These are phyloP conservation scores for Crenuchus spilurus DNA, from an alignment of 2,797 vertebrate genomes.

Conservation along the genomic window DNA sequence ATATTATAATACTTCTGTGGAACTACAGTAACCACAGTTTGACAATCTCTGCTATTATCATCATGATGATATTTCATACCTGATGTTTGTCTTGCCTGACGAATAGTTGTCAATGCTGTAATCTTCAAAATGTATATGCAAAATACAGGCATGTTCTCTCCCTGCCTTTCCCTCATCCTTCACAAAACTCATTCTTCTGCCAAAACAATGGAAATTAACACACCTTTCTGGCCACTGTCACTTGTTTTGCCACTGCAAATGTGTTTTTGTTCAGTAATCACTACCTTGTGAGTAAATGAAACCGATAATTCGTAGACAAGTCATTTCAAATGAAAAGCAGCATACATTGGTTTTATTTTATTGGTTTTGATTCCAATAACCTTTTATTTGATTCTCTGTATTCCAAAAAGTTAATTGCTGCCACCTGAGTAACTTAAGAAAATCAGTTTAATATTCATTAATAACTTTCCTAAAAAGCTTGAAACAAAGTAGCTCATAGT, in stretches of 20 bases:
- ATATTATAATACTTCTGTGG: too few species aligned
- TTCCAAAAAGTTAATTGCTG: not conserved
- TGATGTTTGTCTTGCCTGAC: not conserved
- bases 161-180: not conserved
- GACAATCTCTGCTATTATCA: too few species aligned
- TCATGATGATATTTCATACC: not conserved
- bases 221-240: not conserved
- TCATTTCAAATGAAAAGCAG: too few species aligned
- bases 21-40: too few species aligned
- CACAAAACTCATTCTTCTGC: not conserved
- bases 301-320: not conserved
- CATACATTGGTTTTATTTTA: not conserved
- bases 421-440: not conserved
- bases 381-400: too few species aligned
- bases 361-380: too few species aligned
- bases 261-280: conserved; percentile 1
- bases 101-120: not conserved
- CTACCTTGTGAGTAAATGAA: not conserved
- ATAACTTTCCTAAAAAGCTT: too few species aligned
- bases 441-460: not conserved
- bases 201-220: not conserved
- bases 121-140: too few species aligned
- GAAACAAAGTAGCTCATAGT: too few species aligned
- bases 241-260: not conserved
- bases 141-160: not conserved